Evolutionary conservation across 2,797 vertebrate species (phyloP).

Genomic region (Artibeus jamaicensis): DNA sequence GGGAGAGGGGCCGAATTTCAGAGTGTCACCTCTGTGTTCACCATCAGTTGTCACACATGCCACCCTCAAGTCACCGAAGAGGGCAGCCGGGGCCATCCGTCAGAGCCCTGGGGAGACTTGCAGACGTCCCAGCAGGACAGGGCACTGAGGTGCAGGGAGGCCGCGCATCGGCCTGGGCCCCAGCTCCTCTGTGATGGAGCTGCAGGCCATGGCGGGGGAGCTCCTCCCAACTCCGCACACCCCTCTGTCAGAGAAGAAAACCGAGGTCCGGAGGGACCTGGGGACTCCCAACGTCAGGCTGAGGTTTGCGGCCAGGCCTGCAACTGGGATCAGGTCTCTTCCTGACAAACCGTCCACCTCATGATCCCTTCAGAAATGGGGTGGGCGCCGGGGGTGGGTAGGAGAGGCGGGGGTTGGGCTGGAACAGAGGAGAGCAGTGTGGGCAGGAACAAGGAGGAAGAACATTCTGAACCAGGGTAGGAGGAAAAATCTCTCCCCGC

Average conservation of each 20-base stretch:
- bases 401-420: not conserved
- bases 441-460: not conserved
- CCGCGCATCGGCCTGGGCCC: rapidly evolving
- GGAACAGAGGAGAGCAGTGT: not conserved
- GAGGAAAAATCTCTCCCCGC: not conserved
- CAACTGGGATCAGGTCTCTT: not conserved
- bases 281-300: not conserved
- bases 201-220: not conserved
- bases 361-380: not conserved
- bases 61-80: not conserved
- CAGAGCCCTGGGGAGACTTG: not conserved
- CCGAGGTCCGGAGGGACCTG: not conserved
- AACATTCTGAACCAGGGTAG: not conserved
- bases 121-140: not conserved
- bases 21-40: not conserved
- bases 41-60: not conserved
- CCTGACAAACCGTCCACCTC: not conserved
- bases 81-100: not conserved
- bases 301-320: not conserved
- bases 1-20: not conserved
- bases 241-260: not conserved
- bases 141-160: not conserved
- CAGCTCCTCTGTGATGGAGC: not conserved
- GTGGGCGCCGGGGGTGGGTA: not conserved
- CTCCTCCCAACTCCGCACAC: not conserved